These are phyloP conservation scores for Coranthus polyacanthus DNA, from an alignment of 2,797 vertebrate genomes.

Conservation along the genomic window DNA sequence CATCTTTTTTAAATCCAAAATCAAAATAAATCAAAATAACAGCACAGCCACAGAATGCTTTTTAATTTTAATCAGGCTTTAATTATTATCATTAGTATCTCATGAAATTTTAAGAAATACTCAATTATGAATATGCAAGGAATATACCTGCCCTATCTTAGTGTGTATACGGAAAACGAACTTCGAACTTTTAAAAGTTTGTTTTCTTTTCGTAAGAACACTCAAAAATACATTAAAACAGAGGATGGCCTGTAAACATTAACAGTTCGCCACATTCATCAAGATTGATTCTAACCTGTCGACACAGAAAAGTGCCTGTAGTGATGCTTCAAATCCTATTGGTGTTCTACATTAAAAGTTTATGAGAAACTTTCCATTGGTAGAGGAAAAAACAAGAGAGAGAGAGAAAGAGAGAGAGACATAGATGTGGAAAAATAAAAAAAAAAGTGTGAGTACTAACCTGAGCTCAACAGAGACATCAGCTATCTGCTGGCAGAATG, in stretches of 20 bases:
- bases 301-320: conserved; percentile 34
- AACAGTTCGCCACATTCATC: conserved; percentile 53
- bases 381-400: conserved; percentile 7
- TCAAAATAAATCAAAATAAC: too few species aligned
- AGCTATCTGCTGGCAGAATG: conserved; percentile 64
- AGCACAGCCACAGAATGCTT: too few species aligned
- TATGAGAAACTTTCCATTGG: conserved; percentile 41
- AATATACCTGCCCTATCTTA: neutral
- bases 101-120: conserved; percentile 12
- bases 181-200: neutral
- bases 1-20: too few species aligned
- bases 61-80: conserved; percentile 37
- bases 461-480: conserved; percentile 54
- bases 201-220: neutral
- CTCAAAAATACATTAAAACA: conserved; percentile 11
- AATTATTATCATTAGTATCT: conserved; percentile 45
- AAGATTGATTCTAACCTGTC: conserved; percentile 57
- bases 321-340: conserved; percentile 51
- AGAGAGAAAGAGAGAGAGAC: neutral
- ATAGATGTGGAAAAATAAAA: conserved; percentile 5
- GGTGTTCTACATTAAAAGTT: conserved; percentile 34
- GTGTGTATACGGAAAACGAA: neutral
- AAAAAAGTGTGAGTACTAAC: conserved; percentile 15
- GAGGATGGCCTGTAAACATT: conserved; percentile 42
- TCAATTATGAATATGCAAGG: conserved; percentile 5